Evolutionary conservation across 2,888 invertebrate species (phyloP), one percentile per base, ranked within the genome.

Genomic region (Spatulosminthurus flaviceps): DNA sequence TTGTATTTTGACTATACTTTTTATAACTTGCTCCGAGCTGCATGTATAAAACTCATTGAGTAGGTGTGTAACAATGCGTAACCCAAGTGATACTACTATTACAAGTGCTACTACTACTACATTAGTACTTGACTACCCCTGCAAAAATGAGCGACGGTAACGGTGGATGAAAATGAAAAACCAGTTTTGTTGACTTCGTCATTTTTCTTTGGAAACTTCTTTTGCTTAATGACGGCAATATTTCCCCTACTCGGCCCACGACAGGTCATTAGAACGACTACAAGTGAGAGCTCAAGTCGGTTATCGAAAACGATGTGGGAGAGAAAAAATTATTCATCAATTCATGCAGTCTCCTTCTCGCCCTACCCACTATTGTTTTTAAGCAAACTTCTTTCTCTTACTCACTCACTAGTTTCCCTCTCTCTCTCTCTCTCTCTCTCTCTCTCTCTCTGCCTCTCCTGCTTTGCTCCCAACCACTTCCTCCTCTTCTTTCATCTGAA

Each of bases 161-260:
- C 29, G n/a, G 61, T n/a, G 26, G 60, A 64, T 72, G 69, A 69
- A 76, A 79, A 64, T 64, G 24, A 64, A 41, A 72, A 75, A 75
- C 67, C 84, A 82, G 84, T 86, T 86, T 84, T 86, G 86, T 86
- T 86, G 85, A 86, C 85, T 86, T 82, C 83, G 85, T 86, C 86
- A 86, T 86, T 86, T 86, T 86, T 86, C 85, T 85, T 85, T 78
- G 77, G 79, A 83, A 85, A 83, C 82, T 82, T 86, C 83, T 84
- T 85, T 83, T 84, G 81, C 83, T 85, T 86, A 86, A 86, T 86
- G 86, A 86, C 85, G 84, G 86, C 85, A 86, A 86, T 86, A 86
- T 86, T 86, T 86, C 84, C 85, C 83, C 84, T 84, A 84, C 82
- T 83, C 81, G 80, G 79, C 67, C 81, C 83, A 82, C 83, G 86